These are phyloP conservation scores for Arctopsyche grandis DNA, from an alignment of 1,140 invertebrate species.

Conservation along the genomic window DNA sequence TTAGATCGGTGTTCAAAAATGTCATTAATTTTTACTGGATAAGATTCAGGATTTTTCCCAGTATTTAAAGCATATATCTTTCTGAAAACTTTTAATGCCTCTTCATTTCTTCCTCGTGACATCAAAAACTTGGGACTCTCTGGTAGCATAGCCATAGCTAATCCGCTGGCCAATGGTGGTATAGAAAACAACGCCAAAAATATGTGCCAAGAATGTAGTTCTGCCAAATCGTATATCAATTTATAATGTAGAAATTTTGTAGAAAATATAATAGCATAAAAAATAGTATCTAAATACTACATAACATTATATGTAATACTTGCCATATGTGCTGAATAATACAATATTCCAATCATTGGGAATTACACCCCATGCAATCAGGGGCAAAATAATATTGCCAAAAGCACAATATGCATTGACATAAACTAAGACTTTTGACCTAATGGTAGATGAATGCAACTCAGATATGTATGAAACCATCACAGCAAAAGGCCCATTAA, in stretches of 20 bases:
- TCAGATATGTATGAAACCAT: slow-evolving; percentile 77
- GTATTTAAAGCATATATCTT: slow-evolving; percentile 72
- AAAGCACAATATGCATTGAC: slow-evolving; percentile 71
- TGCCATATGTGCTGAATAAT: slow-evolving; percentile 60
- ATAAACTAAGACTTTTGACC: slow-evolving; percentile 72
- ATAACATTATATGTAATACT: slow-evolving; percentile 39
- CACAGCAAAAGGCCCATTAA: slow-evolving; percentile 78
- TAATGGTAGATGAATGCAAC: slow-evolving; percentile 71
- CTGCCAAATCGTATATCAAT: no score
- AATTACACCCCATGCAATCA: slow-evolving; percentile 68
- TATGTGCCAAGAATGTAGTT: slow-evolving; percentile 79
- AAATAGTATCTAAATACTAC: no score
- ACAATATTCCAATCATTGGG: slow-evolving; percentile 61
- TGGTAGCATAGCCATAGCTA: slow-evolving; percentile 74
- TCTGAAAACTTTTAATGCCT: slow-evolving; percentile 72
- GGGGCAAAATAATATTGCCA: slow-evolving; percentile 66
- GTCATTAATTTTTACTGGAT: slow-evolving; percentile 67
- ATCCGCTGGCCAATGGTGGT: slow-evolving; percentile 72
- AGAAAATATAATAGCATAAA: no score
- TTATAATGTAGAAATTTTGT: no score
- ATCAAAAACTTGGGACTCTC: slow-evolving; percentile 88
- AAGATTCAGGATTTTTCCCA: slow-evolving; percentile 68
- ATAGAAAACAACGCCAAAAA: slow-evolving; percentile 74
- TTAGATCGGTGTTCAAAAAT: neutral
- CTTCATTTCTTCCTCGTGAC: slow-evolving; percentile 74